Conservation (phyloP, 1,140 invertebrate species). For the Macrobrachium nipponense region DNA sequence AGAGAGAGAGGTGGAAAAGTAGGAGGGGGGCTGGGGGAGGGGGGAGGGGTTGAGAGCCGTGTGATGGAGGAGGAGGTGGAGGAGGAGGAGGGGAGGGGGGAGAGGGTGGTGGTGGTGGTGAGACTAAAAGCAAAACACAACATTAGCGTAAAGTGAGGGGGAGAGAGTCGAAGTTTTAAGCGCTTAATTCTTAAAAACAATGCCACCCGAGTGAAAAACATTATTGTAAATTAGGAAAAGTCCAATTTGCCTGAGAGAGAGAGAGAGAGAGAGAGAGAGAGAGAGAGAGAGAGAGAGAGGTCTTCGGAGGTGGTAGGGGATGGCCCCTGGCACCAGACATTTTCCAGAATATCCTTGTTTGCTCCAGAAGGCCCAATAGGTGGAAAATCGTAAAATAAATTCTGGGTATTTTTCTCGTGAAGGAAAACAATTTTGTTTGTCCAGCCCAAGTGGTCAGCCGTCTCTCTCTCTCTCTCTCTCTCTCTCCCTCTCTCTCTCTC, state of each 20-base stretch:
- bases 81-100: no score
- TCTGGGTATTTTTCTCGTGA: conserved; percentile 59
- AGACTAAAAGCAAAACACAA: conserved; percentile 37
- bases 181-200: conserved; percentile 52
- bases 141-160: conserved; percentile 31
- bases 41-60: no score
- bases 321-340: no score
- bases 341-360: conserved; percentile 59
- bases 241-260: conserved; percentile 55
- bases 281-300: no score
- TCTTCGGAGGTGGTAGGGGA: no score
- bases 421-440: conserved; percentile 62
- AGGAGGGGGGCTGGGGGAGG: no score
- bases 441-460: conserved; percentile 58
- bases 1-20: no score
- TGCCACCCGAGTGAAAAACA: conserved; percentile 20
- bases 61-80: no score
- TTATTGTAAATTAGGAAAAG: conserved; percentile 13
- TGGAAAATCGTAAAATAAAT: conserved; percentile 62
- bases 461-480: not conserved
- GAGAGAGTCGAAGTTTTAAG: conserved; percentile 35
- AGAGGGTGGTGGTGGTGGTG: no score
- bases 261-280: conserved; percentile 27
- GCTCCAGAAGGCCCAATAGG: conserved; percentile 54
- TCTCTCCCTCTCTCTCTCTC: no score